phyloP scores from a whole-genome alignment of 2,113 vertebrate species.

The Gallinago jamesoni region DNA sequence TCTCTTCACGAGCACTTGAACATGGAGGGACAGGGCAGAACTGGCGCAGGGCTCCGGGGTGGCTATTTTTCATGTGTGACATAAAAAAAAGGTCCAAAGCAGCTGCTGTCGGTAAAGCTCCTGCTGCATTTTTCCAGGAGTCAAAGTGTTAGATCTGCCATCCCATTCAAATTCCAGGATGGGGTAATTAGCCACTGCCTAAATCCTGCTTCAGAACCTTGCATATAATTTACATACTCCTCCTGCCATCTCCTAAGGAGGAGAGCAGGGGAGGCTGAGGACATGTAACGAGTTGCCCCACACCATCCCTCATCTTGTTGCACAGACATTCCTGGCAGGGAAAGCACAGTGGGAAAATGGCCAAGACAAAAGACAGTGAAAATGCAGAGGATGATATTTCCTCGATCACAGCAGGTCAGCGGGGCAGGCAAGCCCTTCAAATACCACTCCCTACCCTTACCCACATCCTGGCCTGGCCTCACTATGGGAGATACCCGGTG shows the following conservation, averaged over 20 bases:
- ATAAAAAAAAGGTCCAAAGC: neutral
- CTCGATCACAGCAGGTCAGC: neutral
- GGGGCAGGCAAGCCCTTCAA: neutral
- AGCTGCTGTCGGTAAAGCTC: neutral
- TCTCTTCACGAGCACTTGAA: neutral
- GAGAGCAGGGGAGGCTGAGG: neutral
- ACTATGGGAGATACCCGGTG: neutral
- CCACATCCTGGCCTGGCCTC: neutral
- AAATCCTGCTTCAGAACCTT: neutral
- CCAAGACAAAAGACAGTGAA: neutral
- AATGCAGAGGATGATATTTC: neutral
- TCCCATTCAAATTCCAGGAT: neutral
- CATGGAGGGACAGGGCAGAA: neutral
- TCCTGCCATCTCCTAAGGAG: neutral
- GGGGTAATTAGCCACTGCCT: neutral
- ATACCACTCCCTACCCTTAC: neutral
- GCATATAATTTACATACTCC: neutral
- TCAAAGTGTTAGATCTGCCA: neutral
- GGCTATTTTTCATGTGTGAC: neutral
- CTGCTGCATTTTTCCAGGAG: neutral
- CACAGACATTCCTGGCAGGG: fast-evolving
- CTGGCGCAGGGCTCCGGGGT: neutral
- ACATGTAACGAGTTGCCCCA: neutral
- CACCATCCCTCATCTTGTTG: neutral
- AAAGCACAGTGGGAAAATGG: neutral